A percentile compares a stretch with the other conserved stretches of the same genome.
Conservation (phyloP, 2,113 vertebrate genomes). For the Anguilla japonica region DNA sequence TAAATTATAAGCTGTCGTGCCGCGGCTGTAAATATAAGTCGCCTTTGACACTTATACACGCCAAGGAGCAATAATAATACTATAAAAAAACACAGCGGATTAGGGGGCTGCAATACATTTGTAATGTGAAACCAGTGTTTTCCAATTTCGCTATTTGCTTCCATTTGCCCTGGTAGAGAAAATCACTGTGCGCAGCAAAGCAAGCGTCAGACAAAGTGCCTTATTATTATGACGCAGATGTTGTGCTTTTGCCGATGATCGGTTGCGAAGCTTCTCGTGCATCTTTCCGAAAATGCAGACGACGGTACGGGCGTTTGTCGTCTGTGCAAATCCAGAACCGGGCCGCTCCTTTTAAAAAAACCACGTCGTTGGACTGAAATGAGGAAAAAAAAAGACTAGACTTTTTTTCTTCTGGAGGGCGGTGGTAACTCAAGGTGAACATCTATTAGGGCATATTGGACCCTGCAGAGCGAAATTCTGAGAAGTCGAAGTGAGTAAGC, state of each 20-base stretch:
- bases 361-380: background rate
- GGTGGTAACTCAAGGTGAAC: conserved; percentile 58
- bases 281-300: background rate
- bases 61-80: background rate
- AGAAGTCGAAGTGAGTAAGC: background rate
- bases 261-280: background rate
- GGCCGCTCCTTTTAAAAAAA: background rate
- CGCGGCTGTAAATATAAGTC: background rate
- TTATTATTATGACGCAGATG: background rate
- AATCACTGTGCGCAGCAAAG: background rate
- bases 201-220: background rate
- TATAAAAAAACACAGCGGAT: background rate
- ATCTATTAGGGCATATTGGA: conserved; percentile 68
- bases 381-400: conserved; percentile 9
- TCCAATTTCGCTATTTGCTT: background rate
- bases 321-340: background rate
- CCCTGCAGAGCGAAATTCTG: conserved; percentile 46
- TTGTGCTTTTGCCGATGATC: background rate
- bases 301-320: background rate
- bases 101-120: background rate
- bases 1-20: background rate
- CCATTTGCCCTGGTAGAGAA: background rate
- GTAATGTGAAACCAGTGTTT: background rate
- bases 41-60: conserved; percentile 2
- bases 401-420: background rate